Conservation (phyloP, 2,113 vertebrate genomes). For the Nansenia antarctica region DNA sequence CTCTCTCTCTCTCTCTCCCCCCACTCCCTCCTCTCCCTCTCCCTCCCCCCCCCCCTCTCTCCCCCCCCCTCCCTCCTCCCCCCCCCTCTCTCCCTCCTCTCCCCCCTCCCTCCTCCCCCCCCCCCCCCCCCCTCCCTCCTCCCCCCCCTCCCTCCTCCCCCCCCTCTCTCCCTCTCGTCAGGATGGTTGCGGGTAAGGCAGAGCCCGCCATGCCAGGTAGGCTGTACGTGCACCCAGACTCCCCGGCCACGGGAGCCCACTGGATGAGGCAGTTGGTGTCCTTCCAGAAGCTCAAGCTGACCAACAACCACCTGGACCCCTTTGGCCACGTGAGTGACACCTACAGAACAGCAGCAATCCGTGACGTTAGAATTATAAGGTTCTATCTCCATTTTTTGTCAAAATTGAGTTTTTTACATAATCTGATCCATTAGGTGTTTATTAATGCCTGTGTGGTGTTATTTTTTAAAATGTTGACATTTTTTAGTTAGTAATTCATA, state of each 20-base stretch:
- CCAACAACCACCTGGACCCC: slow-evolving; percentile 98
- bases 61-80: too few species aligned
- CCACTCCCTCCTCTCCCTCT: too few species aligned
- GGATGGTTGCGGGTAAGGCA: slow-evolving; percentile 96
- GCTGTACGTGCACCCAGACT: slow-evolving; percentile 96
- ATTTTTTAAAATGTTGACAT: too few species aligned
- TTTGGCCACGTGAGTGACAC: slow-evolving; percentile 91
- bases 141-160: not conserved
- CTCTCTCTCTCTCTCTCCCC: not conserved
- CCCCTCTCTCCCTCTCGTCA: slow-evolving; percentile 44
- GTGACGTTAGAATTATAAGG: too few species aligned
- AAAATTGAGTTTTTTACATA: too few species aligned
- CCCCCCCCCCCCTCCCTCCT: not conserved
- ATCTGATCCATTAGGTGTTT: too few species aligned
- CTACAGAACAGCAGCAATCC: not conserved
- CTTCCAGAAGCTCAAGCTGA: slow-evolving; percentile 98
- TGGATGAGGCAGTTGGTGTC: slow-evolving; percentile 98
- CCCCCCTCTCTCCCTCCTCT: too few species aligned
- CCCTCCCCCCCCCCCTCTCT: not conserved
- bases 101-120: too few species aligned
- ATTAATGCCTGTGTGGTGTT: too few species aligned
- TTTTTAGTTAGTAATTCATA: too few species aligned
- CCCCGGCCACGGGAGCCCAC: slow-evolving; percentile 91
- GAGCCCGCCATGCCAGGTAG: slow-evolving; percentile 96
- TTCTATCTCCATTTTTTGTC: too few species aligned